Evolutionary conservation across 2,113 vertebrate species (phyloP), one percentile per base, ranked within the genome.

Genomic region (Otolemur garnettii): DNA sequence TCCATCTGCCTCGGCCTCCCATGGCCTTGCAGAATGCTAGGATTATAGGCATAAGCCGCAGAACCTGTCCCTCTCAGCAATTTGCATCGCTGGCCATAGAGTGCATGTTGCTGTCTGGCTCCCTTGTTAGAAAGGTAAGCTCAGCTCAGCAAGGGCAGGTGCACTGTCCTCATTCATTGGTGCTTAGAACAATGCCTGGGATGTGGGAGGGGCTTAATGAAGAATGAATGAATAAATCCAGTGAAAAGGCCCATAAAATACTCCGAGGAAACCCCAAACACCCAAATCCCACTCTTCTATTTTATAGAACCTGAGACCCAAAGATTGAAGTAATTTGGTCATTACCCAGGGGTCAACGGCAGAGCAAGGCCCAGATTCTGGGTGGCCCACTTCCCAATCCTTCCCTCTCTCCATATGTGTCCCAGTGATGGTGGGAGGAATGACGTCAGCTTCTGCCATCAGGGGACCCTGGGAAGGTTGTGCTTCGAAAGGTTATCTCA

Each of bases 101-200:
- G 5, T 5, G 11, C 0, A 1, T 18, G 74, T 87, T 45, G 24
- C 13, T 2, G 4, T 19, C 1, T 0, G 1, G n/a, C 15, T 87
- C 28, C 30, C 13, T 53, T 26, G n/a, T 35, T 28, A 60, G 93
- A 59, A 80, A 77, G 68, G 74, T 12, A 26, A 42, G 26, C 22
- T 75, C 21, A n/a, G 22, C 18, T 69, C 5, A 22, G 53, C 2
- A 13, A 19, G 18, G 89, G 15, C 4, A 79, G 14, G 11, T 14
- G 50, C 55, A 87, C 81, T 30, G 22, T 68, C 59, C 8, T 69
- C 26, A 24, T 1, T 62, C 14, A 6, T 4, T 6, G 2, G 35
- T 42, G 59, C 69, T 79, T 55, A 83, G 8, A 87, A 75, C n/a
- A 64, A 62, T 83, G 42, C 7, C 68, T n/a, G 79, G 38, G 38